phyloP scores from a whole-genome alignment of 2,888 invertebrate species.

The Zaprionus bogoriensis region DNA sequence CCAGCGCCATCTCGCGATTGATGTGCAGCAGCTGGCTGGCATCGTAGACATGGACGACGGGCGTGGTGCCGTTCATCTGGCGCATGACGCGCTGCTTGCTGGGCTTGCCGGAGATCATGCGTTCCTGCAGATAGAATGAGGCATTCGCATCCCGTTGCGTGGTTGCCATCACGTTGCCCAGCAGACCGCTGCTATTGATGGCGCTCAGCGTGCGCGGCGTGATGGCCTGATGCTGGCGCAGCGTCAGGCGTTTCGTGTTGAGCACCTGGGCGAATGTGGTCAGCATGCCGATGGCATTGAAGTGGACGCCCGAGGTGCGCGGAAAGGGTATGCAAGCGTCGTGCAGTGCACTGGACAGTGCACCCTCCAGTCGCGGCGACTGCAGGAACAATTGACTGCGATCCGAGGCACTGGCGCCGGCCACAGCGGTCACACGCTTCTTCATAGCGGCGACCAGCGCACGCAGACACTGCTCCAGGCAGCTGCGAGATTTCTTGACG shows the following conservation, averaged over 20 bases:
- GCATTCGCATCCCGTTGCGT: constrained; percentile 85
- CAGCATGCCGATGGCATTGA: constrained; percentile 93
- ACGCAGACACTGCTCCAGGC: constrained; percentile 93
- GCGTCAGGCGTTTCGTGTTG: constrained; percentile 87
- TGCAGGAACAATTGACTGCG: constrained; percentile 81
- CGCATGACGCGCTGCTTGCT: constrained; percentile 82
- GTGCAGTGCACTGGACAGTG: constrained; percentile 81
- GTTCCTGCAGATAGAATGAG: constrained; percentile 91
- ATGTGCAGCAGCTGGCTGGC: constrained; percentile 88
- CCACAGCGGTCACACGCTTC: constrained; percentile 73
- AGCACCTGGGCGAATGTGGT: constrained; percentile 93
- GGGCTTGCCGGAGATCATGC: constrained; percentile 81
- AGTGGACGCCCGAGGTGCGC: constrained; percentile 95
- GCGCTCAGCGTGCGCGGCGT: constrained; percentile 92
- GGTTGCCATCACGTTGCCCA: constrained; percentile 82
- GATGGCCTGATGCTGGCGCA: constrained; percentile 87
- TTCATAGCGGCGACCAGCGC: constrained; percentile 87
- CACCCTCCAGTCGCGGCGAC: constrained; percentile 82
- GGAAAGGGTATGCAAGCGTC: constrained; percentile 97
- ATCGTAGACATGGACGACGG: constrained; percentile 81
- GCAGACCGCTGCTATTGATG: constrained; percentile 84
- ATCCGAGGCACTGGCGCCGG: constrained; percentile 67
- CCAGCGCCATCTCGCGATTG: constrained; percentile 90
- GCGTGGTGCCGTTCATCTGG: constrained; percentile 67
- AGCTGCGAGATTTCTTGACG: constrained; percentile 92